Evolutionary conservation across 2,113 vertebrate species (phyloP), one percentile per base, ranked within the genome.

Genomic region (Neogale vison): DNA sequence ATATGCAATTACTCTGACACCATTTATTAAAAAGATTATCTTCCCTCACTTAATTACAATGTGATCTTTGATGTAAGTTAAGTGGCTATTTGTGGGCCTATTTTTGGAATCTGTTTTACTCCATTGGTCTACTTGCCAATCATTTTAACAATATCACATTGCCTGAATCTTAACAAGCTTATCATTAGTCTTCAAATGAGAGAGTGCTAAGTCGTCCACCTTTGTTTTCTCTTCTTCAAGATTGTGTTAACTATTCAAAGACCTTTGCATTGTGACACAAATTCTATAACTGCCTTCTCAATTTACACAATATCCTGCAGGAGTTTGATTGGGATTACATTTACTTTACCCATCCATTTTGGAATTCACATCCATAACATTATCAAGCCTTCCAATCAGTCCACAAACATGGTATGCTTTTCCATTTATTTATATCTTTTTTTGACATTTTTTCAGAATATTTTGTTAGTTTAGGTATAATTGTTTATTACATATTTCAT

Each of bases 331-430:
- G 26, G 13, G 7, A 45, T 86, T 94, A 34, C 23, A 77, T 65
- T 71, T 89, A 94, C 88, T 82, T 61, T 59, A 59, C 81, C 23
- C 10, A 86, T 80, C 42, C 55, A 36, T 97, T 97, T 89, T 83
- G 9, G 67, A 97, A 71, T 31, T 85, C 15, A 86, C 47, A 92
- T 88, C 17, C 20, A 69, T 89, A 95, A 89, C 31, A 81, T 3
- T 92, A 52, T 26, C 21, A 13, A 86, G n/a, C 29, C 11, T 92
- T 93, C 26, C 36, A 88, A 63, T 76, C 29, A 88, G 90, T 91
- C 55, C 20, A 91, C 80, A 90, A 95, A 72, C 47, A 83, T 42
- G 7, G 45, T 96, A 61, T 57, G 3, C 13, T 84, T 92, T 88
- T 45, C 31, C 7, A 77, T 63, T 82, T 67, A 83, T 74, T 90